Conservation (phyloP, 1,140 invertebrate genomes). For the Calliphora vicina region DNA sequence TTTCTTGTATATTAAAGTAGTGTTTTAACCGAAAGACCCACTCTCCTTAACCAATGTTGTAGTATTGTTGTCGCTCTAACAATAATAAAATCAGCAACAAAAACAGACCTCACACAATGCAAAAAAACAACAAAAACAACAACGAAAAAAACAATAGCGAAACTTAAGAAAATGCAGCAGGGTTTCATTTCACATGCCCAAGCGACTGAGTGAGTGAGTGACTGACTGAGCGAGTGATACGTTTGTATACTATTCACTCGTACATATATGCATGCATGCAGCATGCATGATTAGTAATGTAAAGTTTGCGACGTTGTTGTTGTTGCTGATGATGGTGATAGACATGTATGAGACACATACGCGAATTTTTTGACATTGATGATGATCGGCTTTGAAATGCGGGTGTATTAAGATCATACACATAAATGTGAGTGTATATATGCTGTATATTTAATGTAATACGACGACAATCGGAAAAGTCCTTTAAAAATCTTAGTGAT, state of each 20-base stretch:
- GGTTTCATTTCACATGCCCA: background rate
- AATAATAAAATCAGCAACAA: background rate
- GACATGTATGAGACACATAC: slow-evolving; percentile 28
- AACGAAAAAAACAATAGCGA: background rate
- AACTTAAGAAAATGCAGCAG: background rate
- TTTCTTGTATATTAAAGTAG: background rate
- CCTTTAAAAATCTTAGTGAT: too few species aligned
- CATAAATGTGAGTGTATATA: background rate
- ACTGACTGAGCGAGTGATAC: background rate
- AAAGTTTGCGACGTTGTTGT: background rate
- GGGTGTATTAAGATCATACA: slow-evolving; percentile 24
- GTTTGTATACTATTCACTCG: too few species aligned
- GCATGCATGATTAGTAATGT: background rate
- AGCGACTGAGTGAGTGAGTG: background rate
- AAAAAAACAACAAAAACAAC: background rate
- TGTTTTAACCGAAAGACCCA: background rate
- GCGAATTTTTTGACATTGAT: slow-evolving; percentile 28
- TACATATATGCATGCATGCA: background rate
- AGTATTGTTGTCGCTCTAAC: background rate
- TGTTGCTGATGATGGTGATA: slow-evolving; percentile 11
- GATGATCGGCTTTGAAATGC: slow-evolving; percentile 33
- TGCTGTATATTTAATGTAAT: background rate
- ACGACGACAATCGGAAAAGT: too few species aligned
- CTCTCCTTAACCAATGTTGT: background rate
- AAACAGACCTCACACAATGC: background rate